phyloP scores from a whole-genome alignment of 2,888 invertebrate genomes.

The Embidobia sp. region DNA sequence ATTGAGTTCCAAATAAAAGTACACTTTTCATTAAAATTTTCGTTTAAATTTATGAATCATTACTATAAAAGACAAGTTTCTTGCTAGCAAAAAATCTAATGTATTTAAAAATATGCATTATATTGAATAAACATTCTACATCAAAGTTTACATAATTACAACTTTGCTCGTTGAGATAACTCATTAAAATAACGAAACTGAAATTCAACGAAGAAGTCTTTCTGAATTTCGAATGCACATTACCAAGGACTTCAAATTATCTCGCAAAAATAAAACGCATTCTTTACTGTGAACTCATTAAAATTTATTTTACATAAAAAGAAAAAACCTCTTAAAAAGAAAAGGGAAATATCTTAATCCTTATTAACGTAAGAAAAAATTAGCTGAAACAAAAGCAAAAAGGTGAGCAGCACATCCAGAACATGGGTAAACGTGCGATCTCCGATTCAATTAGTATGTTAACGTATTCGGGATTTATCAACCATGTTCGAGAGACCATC shows the following conservation, averaged over 20 bases:
- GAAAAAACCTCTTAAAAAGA: constrained; percentile 28
- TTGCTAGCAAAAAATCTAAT: too few relatives aligned
- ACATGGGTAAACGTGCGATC: constrained; percentile 20
- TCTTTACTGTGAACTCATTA: constrained; percentile 45
- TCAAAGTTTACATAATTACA: constrained; percentile 15
- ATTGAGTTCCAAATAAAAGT: too few relatives aligned
- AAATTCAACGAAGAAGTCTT: constrained; percentile 28
- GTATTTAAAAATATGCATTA: too few relatives aligned
- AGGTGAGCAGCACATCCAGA: constrained; percentile 20
- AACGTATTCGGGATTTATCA: constrained; percentile 54
- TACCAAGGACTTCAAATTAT: constrained; percentile 30
- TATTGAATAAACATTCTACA: too few relatives aligned
- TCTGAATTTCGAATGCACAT: constrained; percentile 14
- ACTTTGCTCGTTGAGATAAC: constrained; percentile 20
- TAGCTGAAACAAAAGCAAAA: constrained; percentile 31
- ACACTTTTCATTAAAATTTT: too few relatives aligned
- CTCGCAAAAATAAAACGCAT: constrained; percentile 34
- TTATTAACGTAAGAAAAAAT: constrained; percentile 36
- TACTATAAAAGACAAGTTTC: too few relatives aligned
- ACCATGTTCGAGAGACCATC: constrained; percentile 43
- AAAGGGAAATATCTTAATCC: constrained; percentile 44
- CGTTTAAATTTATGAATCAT: too few relatives aligned
- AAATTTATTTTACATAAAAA: constrained; percentile 32
- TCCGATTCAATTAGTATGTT: constrained; percentile 52
- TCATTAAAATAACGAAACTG: constrained; percentile 31